Percentiles rank a stretch among this genome's conserved stretches.
Conservation (phyloP, 1,140 invertebrate species). For the Euura saliciscinereae region DNA sequence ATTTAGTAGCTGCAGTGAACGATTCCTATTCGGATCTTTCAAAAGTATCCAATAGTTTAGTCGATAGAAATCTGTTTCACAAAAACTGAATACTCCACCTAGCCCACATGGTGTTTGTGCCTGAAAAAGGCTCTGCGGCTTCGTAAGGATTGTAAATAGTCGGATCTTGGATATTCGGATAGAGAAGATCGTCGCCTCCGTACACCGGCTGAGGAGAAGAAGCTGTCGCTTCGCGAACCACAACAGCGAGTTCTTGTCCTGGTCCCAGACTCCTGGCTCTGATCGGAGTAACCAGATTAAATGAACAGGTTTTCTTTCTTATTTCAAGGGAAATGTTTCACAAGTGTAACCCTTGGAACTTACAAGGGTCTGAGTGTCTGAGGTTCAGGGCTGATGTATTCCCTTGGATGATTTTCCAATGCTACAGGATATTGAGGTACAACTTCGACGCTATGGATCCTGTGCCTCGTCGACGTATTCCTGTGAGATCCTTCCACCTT, state of each 20-base stretch:
- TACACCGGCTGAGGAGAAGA: not conserved
- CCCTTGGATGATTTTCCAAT: not conserved
- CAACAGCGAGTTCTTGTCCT: not conserved
- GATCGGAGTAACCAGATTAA: not conserved
- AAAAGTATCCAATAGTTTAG: constrained; percentile 9
- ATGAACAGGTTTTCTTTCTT: too few species aligned
- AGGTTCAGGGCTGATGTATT: constrained; percentile 11
- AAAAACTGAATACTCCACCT: constrained; percentile 31
- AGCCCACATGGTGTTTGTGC: constrained; percentile 47
- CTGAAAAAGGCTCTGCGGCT: constrained; percentile 28
- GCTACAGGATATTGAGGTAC: not conserved
- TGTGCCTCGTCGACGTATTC: constrained; percentile 3
- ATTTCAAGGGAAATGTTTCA: not conserved
- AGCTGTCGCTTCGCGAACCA: not conserved
- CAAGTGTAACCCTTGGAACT: constrained; percentile 11
- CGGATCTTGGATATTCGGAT: constrained; percentile 27
- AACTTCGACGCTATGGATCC: not conserved
- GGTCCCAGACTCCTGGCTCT: not conserved
- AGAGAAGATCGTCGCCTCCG: constrained; percentile 31
- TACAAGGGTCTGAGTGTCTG: constrained; percentile 9
- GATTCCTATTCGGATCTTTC: constrained; percentile 33
- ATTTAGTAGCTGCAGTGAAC: constrained; percentile 3
- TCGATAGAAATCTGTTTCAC: constrained; percentile 1
- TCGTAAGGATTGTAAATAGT: constrained; percentile 39
- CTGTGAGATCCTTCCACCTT: not conserved